A percentile compares a stretch with the other conserved stretches of the same genome.
phyloP scores from a whole-genome alignment of 2,888 invertebrate genomes.

The Netelia inedita region DNA sequence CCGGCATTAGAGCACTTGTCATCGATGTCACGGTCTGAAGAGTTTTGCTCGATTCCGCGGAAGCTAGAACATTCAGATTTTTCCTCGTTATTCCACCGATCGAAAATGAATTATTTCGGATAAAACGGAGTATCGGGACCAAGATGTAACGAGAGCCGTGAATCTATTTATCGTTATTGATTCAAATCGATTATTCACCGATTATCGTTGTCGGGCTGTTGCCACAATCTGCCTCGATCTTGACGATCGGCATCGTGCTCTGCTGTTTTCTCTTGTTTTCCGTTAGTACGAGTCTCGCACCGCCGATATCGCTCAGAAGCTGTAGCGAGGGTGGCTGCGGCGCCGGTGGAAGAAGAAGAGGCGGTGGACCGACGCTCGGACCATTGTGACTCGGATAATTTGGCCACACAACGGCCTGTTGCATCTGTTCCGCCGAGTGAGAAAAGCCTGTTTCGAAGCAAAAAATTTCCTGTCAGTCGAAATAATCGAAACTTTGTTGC shows the following conservation, averaged over 20 bases:
- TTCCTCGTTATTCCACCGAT: neutral
- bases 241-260: conserved; percentile 88
- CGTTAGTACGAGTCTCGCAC: conserved; percentile 89
- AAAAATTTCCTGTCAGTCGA: neutral
- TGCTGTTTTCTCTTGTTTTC: conserved; percentile 87
- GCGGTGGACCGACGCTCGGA: conserved; percentile 84
- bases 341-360: conserved; percentile 86
- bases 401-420: conserved; percentile 92
- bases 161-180: neutral
- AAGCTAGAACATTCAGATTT: conserved; percentile 70
- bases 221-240: conserved; percentile 89
- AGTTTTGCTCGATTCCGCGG: conserved; percentile 82
- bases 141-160: no score
- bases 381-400: conserved; percentile 87
- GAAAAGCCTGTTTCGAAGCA: conserved; percentile 34
- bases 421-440: conserved; percentile 87
- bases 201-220: conserved; percentile 81
- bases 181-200: conserved; percentile 71
- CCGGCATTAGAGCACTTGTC: conserved; percentile 81
- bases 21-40: conserved; percentile 82
- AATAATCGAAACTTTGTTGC: conserved; percentile 1
- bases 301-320: conserved; percentile 86
- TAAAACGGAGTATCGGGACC: no score
- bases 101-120: no score
- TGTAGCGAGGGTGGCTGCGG: conserved; percentile 89